A percentile compares a stretch with the other conserved stretches of the same genome.
Evolutionary conservation across 2,113 vertebrate species (phyloP).

Genomic region (Ceratotherium simum): DNA sequence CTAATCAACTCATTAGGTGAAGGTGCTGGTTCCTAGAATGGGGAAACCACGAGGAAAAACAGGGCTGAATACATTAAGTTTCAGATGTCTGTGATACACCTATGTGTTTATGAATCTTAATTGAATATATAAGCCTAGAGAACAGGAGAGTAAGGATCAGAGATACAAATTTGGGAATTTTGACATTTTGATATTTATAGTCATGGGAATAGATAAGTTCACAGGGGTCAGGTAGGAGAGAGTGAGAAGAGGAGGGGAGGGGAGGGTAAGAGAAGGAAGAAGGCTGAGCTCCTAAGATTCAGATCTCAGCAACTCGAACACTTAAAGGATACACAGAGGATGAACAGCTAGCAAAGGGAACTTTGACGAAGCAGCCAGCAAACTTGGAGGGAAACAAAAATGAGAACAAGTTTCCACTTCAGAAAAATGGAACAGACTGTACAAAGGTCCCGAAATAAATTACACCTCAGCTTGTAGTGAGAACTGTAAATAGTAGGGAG

Average conservation of each 20-base stretch:
- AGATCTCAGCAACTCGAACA: background rate
- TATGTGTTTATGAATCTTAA: background rate
- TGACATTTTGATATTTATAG: background rate
- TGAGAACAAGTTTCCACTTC: background rate
- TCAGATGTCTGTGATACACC: background rate
- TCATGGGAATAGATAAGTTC: background rate
- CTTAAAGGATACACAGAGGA: background rate
- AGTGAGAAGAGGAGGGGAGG: background rate
- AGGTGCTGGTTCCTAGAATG: background rate
- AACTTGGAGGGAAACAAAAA: background rate
- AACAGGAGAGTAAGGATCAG: background rate
- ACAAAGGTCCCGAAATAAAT: constrained; percentile 46
- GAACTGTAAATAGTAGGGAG: background rate
- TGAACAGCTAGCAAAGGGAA: background rate
- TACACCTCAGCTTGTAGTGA: background rate
- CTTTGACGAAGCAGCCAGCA: background rate
- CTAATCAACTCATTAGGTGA: background rate
- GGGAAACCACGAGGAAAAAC: background rate
- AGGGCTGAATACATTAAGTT: background rate
- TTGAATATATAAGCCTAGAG: background rate
- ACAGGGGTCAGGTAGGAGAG: background rate
- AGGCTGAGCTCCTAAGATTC: background rate
- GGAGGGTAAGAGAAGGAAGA: background rate
- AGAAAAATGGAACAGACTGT: background rate
- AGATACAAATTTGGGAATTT: background rate